A percentile compares a stretch with the other conserved stretches of the same genome.
Conservation (phyloP, 2,113 vertebrate species). For the Oryzias celebensis region DNA sequence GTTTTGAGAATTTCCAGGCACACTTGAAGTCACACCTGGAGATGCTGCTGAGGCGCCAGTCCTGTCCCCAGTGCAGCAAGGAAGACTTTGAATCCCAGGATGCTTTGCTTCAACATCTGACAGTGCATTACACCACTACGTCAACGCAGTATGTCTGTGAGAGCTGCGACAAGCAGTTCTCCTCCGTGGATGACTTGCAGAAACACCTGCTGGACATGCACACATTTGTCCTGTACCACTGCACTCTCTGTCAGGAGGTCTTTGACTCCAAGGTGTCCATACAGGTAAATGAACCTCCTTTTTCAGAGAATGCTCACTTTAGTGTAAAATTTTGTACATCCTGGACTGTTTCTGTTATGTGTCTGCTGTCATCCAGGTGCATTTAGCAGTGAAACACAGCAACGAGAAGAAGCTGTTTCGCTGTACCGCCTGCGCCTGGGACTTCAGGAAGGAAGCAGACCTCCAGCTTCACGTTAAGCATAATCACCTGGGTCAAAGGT, state of each 20-base stretch:
- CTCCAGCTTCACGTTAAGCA: constrained; percentile 95
- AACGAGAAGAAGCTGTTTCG: constrained; percentile 97
- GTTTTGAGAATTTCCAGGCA: constrained; percentile 92
- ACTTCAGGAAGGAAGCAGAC: constrained; percentile 95
- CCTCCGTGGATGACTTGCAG: constrained; percentile 96
- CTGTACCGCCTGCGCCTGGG: constrained; percentile 97
- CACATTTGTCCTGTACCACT: constrained; percentile 97
- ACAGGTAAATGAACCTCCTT: constrained; percentile 46
- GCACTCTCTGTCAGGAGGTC: constrained; percentile 96
- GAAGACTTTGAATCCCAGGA: constrained; percentile 95
- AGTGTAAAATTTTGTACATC: neutral
- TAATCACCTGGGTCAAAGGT: constrained; percentile 90
- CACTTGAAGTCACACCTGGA: constrained; percentile 97
- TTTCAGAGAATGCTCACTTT: neutral
- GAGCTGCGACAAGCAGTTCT: constrained; percentile 99
- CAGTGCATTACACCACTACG: constrained; percentile 96
- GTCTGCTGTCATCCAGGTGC: constrained; percentile 79
- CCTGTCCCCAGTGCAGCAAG: constrained; percentile 98
- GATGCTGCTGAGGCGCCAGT: constrained; percentile 88
- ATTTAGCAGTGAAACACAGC: constrained; percentile 97
- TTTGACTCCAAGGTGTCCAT: constrained; percentile 98
- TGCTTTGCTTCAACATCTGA: constrained; percentile 93
- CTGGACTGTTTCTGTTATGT: neutral
- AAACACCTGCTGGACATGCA: constrained; percentile 99
- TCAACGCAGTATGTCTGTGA: constrained; percentile 98